Evolutionary conservation across 2,797 vertebrate species (phyloP).

Genomic region (Rhinichthys osculus): DNA sequence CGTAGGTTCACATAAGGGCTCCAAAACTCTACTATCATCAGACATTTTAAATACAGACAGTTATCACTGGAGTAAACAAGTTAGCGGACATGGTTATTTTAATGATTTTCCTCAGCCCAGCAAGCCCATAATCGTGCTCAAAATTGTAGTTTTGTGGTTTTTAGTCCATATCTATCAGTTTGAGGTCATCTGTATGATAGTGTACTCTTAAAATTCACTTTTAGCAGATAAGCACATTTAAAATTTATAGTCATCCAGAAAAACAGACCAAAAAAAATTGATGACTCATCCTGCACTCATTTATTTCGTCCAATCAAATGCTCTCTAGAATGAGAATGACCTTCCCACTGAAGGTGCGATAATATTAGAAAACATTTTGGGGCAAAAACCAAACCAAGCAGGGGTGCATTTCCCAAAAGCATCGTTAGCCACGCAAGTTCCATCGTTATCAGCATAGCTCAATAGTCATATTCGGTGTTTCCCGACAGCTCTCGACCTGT

Average conservation of each 20-base stretch:
- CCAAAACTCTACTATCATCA: constrained; percentile 19
- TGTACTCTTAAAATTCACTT: constrained; percentile 22
- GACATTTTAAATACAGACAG: constrained; percentile 13
- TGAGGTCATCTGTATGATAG: constrained; percentile 17
- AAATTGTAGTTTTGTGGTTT: constrained; percentile 11
- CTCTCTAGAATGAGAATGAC: not conserved
- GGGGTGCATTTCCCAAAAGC: too few relatives aligned
- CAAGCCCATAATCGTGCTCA: not conserved
- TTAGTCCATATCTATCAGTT: constrained; percentile 22
- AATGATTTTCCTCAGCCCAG: constrained; percentile 11
- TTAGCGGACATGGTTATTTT: constrained; percentile 10
- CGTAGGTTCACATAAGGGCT: constrained; percentile 70
- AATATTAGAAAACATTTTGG: not conserved
- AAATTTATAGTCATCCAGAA: not conserved
- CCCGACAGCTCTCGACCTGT: too few relatives aligned
- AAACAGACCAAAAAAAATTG: not conserved
- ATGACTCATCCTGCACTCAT: not conserved
- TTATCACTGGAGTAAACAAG: constrained; percentile 27
- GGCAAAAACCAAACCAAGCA: not conserved
- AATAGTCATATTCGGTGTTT: too few relatives aligned
- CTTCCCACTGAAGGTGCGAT: not conserved
- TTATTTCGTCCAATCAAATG: constrained; percentile 2
- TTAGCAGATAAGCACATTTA: constrained; percentile 1
- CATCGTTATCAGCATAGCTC: too few relatives aligned
- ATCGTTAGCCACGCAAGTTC: too few relatives aligned